Conservation (phyloP, 2,888 invertebrate species). For the Pyrrhosoma nymphula region DNA sequence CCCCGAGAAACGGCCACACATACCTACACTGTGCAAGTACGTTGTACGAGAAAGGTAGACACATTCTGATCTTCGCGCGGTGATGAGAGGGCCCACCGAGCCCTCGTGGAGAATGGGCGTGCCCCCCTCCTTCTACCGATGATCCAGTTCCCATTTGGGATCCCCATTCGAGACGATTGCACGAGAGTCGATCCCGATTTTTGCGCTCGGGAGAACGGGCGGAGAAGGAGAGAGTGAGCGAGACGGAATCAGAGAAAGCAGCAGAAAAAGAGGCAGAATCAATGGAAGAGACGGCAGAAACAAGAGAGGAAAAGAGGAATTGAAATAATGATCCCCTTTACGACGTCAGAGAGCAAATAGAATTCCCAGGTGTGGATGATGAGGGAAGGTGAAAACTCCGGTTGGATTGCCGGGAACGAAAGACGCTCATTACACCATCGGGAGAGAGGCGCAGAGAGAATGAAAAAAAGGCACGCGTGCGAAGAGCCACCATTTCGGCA, state of each 20-base stretch:
- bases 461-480: background rate
- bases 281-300: background rate
- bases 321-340: background rate
- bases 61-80: no score
- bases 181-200: background rate
- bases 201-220: background rate
- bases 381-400: background rate
- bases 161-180: background rate
- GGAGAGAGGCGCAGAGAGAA: background rate
- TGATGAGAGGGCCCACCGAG: no score
- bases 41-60: no score
- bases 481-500: background rate
- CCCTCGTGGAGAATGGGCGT: no score
- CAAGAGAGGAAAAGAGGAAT: no score
- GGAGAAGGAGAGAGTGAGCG: background rate
- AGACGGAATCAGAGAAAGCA: background rate
- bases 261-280: background rate
- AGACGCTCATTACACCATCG: background rate
- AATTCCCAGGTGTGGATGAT: background rate
- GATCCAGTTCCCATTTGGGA: background rate
- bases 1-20: no score
- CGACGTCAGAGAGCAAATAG: background rate
- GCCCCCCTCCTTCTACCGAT: background rate
- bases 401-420: background rate
- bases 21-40: no score